phyloP scores from a whole-genome alignment of 2,113 vertebrate genomes.

The Camelus dromedarius region DNA sequence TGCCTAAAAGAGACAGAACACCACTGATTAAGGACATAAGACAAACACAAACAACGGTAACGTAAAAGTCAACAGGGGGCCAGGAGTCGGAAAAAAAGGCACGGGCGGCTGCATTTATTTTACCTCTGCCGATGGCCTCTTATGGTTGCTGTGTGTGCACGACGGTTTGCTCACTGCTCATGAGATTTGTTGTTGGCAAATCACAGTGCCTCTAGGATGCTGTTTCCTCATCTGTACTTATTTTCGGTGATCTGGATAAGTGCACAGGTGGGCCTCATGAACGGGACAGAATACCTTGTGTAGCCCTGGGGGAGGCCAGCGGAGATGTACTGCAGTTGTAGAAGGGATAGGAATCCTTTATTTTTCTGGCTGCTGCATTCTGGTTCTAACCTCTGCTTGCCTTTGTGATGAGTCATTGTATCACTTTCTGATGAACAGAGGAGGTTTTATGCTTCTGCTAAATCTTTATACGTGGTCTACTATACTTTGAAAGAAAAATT shows the following conservation, averaged over 20 bases:
- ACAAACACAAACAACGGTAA: background rate
- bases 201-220: background rate
- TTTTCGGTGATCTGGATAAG: background rate
- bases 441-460: background rate
- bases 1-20: constrained; percentile 22
- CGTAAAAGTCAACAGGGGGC: background rate
- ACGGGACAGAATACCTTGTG: no score
- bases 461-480: background rate
- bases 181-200: background rate
- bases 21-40: background rate
- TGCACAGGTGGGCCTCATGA: background rate
- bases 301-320: background rate
- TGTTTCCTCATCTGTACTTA: background rate
- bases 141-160: background rate
- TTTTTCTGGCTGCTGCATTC: background rate
- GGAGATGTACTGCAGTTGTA: background rate
- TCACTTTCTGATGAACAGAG: background rate
- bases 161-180: background rate
- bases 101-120: background rate
- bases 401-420: background rate
- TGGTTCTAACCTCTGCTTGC: background rate
- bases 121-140: background rate
- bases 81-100: background rate
- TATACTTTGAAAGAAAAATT: background rate
- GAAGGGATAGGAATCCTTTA: background rate